Evolutionary conservation across 1,140 invertebrate species (phyloP), one percentile per base, ranked within the genome.

Genomic region (Cylas formicarius): DNA sequence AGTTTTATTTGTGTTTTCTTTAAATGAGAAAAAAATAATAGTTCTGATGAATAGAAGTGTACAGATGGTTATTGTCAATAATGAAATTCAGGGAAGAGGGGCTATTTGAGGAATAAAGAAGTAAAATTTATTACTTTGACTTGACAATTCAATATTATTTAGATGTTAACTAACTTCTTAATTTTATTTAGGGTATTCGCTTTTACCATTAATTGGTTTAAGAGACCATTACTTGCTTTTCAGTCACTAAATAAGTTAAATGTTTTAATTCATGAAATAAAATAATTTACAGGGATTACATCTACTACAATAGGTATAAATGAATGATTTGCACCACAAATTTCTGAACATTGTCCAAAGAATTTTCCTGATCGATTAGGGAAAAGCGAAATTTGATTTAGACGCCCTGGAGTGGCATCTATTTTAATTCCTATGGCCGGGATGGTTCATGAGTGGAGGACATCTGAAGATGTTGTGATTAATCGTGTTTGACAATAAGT

Each of bases 271-370:
- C 72, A 75, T 58, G 72, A 69, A 65, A 72, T 71, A 65, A 77
- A 79, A 56, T 62, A 61, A 57, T 67, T 67, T 49, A 66, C 54
- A 44, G 57, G 60, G 48, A 72, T 69, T 55, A 59, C 66, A 76
- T 82, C 75, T 58, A 82, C 60, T 44, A 72, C 67, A 75, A 84
- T 83, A 40, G 81, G 81, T 72, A 86, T 84, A 75, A 84, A 83
- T 40, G 74, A 77, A 67, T 85, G 81, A 67, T 84, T 84, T 38
- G 71, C 68, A 5, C 81, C 80, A 74, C 81, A 86, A 73, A 85
- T 82, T 75, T 85, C 82, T 58, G 81, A 84, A 65, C 81, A 85
- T 74, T 85, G 80, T 0, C 81, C 80, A 68, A 65, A 81, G 64
- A 72, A 80, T 56, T 80, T 48, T 31, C 80, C 78, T 22, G 72